phyloP scores from a whole-genome alignment of 2,797 vertebrate genomes.

The Ceryle rudis region DNA sequence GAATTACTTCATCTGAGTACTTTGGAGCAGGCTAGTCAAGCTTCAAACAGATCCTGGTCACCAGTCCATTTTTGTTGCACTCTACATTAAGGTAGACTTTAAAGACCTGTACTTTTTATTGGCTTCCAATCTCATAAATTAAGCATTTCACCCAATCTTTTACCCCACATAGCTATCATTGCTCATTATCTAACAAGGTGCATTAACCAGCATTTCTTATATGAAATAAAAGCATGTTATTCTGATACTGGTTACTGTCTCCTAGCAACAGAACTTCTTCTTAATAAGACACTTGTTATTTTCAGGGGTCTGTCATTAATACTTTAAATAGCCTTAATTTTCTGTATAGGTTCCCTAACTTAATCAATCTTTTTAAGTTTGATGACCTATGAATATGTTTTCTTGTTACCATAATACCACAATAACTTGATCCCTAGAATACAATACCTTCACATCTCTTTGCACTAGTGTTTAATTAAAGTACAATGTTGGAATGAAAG shows the following conservation, averaged over 20 bases:
- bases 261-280: slow-evolving; percentile 59
- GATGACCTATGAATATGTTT: slow-evolving; percentile 8
- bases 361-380: neutral
- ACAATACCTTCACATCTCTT: neutral
- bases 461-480: neutral
- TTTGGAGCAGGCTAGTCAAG: neutral
- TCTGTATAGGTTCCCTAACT: neutral
- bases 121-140: neutral
- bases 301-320: slow-evolving; percentile 45
- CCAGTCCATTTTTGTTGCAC: neutral
- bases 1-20: neutral
- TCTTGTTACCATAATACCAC: neutral
- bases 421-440: neutral
- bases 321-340: slow-evolving; percentile 33
- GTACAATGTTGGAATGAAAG: neutral
- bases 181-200: slow-evolving; percentile 23
- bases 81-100: neutral
- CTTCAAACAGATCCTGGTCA: neutral
- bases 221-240: slow-evolving; percentile 48
- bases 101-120: neutral
- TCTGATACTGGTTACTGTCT: slow-evolving; percentile 46
- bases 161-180: neutral
- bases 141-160: neutral
- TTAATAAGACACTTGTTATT: slow-evolving; percentile 54
- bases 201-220: slow-evolving; percentile 23